Percentiles rank a stretch among this genome's conserved stretches.
Evolutionary conservation across 2,888 invertebrate genomes (phyloP).

Genomic region (Tachina grossa): DNA sequence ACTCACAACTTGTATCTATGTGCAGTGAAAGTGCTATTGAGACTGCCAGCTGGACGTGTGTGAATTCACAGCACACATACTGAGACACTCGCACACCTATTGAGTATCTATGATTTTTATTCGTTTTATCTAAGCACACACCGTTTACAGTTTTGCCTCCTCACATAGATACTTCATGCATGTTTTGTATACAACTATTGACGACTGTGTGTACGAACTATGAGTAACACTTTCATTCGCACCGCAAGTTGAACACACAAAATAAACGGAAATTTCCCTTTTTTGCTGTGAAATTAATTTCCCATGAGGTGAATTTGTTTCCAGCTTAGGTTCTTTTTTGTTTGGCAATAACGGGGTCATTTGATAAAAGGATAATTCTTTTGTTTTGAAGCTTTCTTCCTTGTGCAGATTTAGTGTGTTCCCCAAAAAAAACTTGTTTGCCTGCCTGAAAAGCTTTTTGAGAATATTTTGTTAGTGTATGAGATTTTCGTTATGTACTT

Average conservation of each 20-base stretch:
- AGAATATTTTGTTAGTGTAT: conserved; percentile 3
- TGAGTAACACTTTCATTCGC: conserved; percentile 25
- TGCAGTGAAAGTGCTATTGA: conserved; percentile 59
- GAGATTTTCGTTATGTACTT: conserved; percentile 44
- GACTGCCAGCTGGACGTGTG: conserved; percentile 26
- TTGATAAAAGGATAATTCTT: conserved; percentile 18
- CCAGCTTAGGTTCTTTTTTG: neutral
- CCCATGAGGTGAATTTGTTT: conserved; percentile 35
- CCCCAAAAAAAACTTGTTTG: neutral
- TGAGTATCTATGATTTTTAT: conserved; percentile 66
- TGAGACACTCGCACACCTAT: neutral
- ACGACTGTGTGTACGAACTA: neutral
- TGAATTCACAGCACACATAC: conserved; percentile 8
- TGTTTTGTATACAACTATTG: conserved; percentile 24
- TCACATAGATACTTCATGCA: conserved; percentile 45
- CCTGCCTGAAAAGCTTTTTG: conserved; percentile 49
- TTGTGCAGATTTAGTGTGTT: conserved; percentile 50
- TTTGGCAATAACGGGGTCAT: neutral
- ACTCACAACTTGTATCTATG: conserved; percentile 47
- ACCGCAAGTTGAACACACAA: conserved; percentile 23
- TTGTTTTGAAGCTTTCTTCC: conserved; percentile 43
- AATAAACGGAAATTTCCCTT: conserved; percentile 53
- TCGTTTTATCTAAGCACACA: conserved; percentile 56
- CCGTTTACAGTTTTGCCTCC: conserved; percentile 15
- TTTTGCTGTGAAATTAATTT: conserved; percentile 57